phyloP scores from a whole-genome alignment of 2,797 vertebrate genomes.

The Petrocephalus sullivani region DNA sequence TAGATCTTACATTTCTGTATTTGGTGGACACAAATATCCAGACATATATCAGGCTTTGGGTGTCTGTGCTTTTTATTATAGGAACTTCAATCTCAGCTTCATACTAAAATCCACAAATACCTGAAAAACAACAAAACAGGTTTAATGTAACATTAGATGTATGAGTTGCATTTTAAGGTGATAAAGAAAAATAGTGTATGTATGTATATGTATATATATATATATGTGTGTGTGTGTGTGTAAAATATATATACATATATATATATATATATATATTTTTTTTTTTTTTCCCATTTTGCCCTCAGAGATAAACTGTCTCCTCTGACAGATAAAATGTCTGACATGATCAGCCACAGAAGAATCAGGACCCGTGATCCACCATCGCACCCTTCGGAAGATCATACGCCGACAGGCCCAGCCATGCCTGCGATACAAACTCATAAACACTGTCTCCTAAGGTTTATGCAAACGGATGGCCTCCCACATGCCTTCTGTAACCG shows the following conservation, averaged over 20 bases:
- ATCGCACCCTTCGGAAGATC: background rate
- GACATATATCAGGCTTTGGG: background rate
- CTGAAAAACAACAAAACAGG: background rate
- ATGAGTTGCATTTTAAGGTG: background rate
- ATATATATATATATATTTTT: too few relatives aligned
- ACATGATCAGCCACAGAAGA: conserved; percentile 9
- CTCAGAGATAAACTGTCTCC: background rate
- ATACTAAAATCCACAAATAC: background rate
- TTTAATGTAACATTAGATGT: background rate
- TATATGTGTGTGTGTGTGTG: too few relatives aligned
- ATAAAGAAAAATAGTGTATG: background rate
- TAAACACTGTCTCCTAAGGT: conserved; percentile 16
- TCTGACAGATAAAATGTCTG: conserved; percentile 3
- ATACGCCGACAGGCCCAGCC: conserved; percentile 24
- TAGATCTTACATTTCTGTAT: background rate
- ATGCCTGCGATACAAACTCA: conserved; percentile 3
- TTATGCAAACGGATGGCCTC: background rate
- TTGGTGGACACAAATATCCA: background rate
- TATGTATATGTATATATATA: too few relatives aligned
- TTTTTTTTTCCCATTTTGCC: background rate
- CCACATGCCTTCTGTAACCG: background rate
- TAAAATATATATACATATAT: too few relatives aligned
- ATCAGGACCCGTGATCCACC: background rate
- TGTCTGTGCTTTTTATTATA: background rate
- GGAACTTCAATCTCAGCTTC: background rate